Conservation (phyloP, 2,888 invertebrate species). For the Pachycephus smyrnensis region DNA sequence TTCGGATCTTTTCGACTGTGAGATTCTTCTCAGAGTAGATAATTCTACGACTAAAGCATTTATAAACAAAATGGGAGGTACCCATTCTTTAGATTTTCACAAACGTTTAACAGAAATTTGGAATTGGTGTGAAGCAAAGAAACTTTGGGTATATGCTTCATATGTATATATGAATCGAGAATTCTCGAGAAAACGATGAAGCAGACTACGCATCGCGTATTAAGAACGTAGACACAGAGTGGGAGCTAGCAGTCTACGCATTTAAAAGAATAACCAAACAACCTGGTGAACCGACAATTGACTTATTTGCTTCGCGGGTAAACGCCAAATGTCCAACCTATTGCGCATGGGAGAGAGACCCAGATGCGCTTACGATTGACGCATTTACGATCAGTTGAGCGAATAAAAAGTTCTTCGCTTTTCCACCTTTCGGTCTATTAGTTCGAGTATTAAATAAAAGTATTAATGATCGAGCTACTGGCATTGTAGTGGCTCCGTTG, state of each 20-base stretch:
- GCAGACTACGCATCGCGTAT: constrained; percentile 8
- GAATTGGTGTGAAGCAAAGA: constrained; percentile 24
- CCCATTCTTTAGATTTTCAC: constrained; percentile 22
- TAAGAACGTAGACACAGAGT: constrained; percentile 22
- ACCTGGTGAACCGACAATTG: constrained; percentile 32
- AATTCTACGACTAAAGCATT: constrained; percentile 27
- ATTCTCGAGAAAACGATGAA: constrained; percentile 18
- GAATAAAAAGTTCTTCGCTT: constrained; percentile 23
- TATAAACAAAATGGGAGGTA: constrained; percentile 26
- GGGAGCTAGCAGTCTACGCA: constrained; percentile 8
- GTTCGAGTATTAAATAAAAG: constrained; percentile 23
- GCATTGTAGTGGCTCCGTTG: constrained; percentile 25
- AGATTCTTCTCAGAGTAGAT: constrained; percentile 8
- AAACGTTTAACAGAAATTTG: constrained; percentile 25
- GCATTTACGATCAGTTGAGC: constrained; percentile 34
- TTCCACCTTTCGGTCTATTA: constrained; percentile 26
- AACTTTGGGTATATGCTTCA: constrained; percentile 27
- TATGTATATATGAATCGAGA: too few species aligned
- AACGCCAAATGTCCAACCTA: constrained; percentile 42
- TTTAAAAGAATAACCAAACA: constrained; percentile 11
- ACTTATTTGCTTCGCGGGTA: constrained; percentile 38
- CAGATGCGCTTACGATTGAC: constrained; percentile 33
- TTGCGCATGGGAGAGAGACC: constrained; percentile 39
- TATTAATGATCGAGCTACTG: constrained; percentile 13
- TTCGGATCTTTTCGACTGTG: neutral